Evolutionary conservation across 1,140 invertebrate species (phyloP), one percentile per base, ranked within the genome.

Genomic region (Rhopalosiphum maidis): DNA sequence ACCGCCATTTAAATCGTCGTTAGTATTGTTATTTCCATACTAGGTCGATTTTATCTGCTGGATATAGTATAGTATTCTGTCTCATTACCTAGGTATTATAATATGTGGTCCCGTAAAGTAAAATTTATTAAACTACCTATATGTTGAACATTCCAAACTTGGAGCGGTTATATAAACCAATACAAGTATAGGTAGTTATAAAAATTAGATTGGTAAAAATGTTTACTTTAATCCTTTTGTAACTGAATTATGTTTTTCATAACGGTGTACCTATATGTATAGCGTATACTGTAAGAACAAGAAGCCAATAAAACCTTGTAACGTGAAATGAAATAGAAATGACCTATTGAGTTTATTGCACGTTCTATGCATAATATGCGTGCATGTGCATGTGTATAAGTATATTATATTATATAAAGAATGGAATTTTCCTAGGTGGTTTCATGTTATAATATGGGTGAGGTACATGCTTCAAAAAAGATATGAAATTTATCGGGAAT

Each of bases 131-230:
- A 85, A 43, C 25, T 83, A 35, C 82, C 21, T 22, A 2, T 4
- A 85, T 86, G 46, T 86, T 86, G 85, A 86, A 46, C 23, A 86
- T 51, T 88, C n/a, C n/a, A 22, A 88, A 88, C 86, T 51, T 48
- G n/a, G 86, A 21, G 18, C 25, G n/a, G 86, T 88, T 88, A 43
- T 86, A 46, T 11, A 46, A 18, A 51, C 21, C 55, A 60, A 30
- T 30, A 8, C 2, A 83, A 21, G 15, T 83, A 83, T 7, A 41
- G 4, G 11, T 18, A 18, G 37, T 4, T 46, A 43, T 88, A 51
- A n/a, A 51, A 88, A 51, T 51, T 48, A 88, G 86, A 35, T 88
- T 48, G 21, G 30, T 88, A 88, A 51, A 88, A 88, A n/a, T 21
- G 11, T 21, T 35, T 41, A 41, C 41, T 41, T 41, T 41, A 41